Evolutionary conservation across 2,113 vertebrate species (phyloP).

Genomic region (Aptenodytes patagonicus): DNA sequence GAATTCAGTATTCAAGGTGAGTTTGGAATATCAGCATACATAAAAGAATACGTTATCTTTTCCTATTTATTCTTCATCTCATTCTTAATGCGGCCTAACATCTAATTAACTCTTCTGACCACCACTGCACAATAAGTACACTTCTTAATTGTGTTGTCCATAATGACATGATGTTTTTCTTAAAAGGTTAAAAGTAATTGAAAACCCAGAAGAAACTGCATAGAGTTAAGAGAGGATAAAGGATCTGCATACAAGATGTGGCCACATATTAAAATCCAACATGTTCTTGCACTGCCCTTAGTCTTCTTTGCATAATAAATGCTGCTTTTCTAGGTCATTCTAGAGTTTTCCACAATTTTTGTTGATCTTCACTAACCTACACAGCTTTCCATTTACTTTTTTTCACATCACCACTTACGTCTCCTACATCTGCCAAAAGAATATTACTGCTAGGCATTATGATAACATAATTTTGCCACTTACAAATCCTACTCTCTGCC

Average conservation of each 20-base stretch:
- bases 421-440: not conserved
- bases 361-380: not conserved
- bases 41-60: not conserved
- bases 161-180: not conserved
- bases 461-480: not conserved
- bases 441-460: not conserved
- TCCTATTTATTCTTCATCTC: not conserved
- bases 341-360: not conserved
- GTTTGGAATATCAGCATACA: not conserved
- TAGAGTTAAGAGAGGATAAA: not conserved
- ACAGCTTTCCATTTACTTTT: not conserved
- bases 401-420: not conserved
- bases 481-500: not conserved
- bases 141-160: slow-evolving; percentile 7
- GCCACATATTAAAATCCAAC: not conserved
- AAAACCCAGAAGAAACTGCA: not conserved
- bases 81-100: not conserved
- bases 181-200: not conserved
- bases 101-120: slow-evolving; percentile 32
- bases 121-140: not conserved
- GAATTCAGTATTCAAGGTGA: not conserved
- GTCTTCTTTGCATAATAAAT: not conserved
- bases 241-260: not conserved
- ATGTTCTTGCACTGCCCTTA: not conserved
- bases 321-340: not conserved